These are phyloP conservation scores for Acropora yongei DNA, from an alignment of 64 coral and sea anemone genomes.

Conservation along the genomic window DNA sequence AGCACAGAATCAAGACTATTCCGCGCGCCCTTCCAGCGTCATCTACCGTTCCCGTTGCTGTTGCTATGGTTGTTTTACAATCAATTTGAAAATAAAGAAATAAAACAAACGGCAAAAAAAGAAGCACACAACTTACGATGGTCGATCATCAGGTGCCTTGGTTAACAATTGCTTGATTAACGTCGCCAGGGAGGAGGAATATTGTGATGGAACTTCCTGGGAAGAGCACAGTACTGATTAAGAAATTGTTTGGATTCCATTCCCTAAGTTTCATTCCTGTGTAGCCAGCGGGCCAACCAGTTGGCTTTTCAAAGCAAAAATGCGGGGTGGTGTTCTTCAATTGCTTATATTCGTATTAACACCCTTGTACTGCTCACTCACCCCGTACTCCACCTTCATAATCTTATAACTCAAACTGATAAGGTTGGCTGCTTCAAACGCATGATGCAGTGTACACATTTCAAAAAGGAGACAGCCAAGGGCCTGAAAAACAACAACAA, in stretches of 20 bases:
- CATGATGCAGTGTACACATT: constrained; percentile 78
- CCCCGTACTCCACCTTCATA: constrained; percentile 89
- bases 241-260: neutral
- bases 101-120: too few species aligned
- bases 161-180: constrained; percentile 79
- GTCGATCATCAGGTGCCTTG: constrained; percentile 87
- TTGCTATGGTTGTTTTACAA: neutral
- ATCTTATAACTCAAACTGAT: constrained; percentile 98
- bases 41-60: too few species aligned
- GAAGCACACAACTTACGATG: constrained; percentile 65
- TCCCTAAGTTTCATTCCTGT: neutral
- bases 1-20: too few species aligned
- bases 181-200: constrained; percentile 46
- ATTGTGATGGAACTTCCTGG: constrained; percentile 79
- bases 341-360: too few species aligned
- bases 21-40: too few species aligned
- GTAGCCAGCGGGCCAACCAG: too few species aligned
- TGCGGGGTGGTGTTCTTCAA: too few species aligned
- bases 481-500: constrained; percentile 56
- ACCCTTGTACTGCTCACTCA: constrained; percentile 15
- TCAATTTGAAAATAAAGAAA: neutral
- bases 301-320: too few species aligned
- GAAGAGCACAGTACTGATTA: neutral
- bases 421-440: constrained; percentile 93
- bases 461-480: constrained; percentile 95